Evolutionary conservation across 2,888 invertebrate species (phyloP).

Genomic region (Rhimphoctona megacephalus): DNA sequence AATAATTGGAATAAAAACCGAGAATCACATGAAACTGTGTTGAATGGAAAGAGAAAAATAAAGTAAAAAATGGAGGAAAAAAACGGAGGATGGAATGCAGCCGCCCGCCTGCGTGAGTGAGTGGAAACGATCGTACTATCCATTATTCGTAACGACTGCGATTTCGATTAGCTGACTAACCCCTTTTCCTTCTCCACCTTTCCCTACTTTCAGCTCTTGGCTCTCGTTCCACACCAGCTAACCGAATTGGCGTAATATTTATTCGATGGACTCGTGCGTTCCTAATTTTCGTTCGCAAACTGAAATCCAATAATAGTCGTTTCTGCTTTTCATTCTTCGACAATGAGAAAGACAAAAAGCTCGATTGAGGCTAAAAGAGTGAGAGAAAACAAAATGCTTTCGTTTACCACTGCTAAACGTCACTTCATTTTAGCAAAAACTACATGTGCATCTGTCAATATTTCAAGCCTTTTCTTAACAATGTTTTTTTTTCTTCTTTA

Average conservation of each 20-base stretch:
- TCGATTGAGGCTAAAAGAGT: constrained; percentile 26
- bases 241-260: constrained; percentile 74
- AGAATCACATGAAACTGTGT: constrained; percentile 61
- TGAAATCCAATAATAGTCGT: constrained; percentile 68
- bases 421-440: constrained; percentile 37
- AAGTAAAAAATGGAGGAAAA: constrained; percentile 43
- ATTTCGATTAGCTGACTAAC: constrained; percentile 74
- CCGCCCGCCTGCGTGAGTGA: constrained; percentile 51
- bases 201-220: constrained; percentile 19
- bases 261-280: constrained; percentile 73
- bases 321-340: constrained; percentile 42
- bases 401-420: not conserved
- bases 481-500: not conserved
- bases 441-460: not conserved
- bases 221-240: constrained; percentile 42
- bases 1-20: constrained; percentile 65
- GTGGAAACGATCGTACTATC: constrained; percentile 69
- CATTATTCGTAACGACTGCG: constrained; percentile 71
- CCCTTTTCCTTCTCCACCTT: constrained; percentile 33
- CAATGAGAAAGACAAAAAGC: not conserved
- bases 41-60: constrained; percentile 41
- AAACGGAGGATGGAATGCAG: constrained; percentile 38
- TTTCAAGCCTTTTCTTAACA: not conserved
- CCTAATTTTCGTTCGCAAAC: constrained; percentile 74
- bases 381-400: constrained; percentile 9